These are phyloP conservation scores for Drosophila tani DNA, from an alignment of 1,140 invertebrate species.

Conservation along the genomic window DNA sequence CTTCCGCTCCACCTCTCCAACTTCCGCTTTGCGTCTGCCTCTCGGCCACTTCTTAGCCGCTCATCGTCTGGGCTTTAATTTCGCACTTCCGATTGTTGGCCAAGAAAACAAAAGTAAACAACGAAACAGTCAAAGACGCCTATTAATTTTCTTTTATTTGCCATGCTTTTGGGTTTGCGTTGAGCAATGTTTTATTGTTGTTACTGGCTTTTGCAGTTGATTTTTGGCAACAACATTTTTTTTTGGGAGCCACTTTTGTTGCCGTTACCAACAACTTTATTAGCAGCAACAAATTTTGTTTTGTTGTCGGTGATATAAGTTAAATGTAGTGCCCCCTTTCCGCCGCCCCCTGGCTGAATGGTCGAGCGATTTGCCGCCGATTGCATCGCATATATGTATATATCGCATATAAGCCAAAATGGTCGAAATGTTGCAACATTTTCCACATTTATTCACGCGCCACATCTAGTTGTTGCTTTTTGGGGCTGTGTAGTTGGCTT, in stretches of 20 bases:
- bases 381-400: constrained; percentile 51
- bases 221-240: constrained; percentile 47
- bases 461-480: constrained; percentile 49
- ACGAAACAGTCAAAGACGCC: constrained; percentile 48
- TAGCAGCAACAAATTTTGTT: constrained; percentile 60
- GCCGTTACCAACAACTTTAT: constrained; percentile 64
- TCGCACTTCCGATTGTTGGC: constrained; percentile 65
- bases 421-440: constrained; percentile 64
- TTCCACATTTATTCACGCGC: constrained; percentile 66
- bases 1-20: constrained; percentile 30
- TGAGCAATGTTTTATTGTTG: constrained; percentile 49
- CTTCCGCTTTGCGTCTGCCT: constrained; percentile 37
- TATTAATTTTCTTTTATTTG: constrained; percentile 62
- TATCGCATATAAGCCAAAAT: constrained; percentile 53
- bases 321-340: constrained; percentile 30
- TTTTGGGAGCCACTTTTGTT: constrained; percentile 32
- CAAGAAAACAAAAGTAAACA: constrained; percentile 54
- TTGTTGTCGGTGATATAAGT: constrained; percentile 61
- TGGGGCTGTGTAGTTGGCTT: constrained; percentile 6
- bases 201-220: constrained; percentile 44
- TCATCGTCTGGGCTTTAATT: constrained; percentile 57
- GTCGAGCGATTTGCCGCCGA: constrained; percentile 58
- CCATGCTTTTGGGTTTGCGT: constrained; percentile 27
- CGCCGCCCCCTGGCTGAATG: constrained; percentile 14
- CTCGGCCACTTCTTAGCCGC: constrained; percentile 45